Conservation (phyloP, 2,888 invertebrate species). For the Mythimna loreyi region DNA sequence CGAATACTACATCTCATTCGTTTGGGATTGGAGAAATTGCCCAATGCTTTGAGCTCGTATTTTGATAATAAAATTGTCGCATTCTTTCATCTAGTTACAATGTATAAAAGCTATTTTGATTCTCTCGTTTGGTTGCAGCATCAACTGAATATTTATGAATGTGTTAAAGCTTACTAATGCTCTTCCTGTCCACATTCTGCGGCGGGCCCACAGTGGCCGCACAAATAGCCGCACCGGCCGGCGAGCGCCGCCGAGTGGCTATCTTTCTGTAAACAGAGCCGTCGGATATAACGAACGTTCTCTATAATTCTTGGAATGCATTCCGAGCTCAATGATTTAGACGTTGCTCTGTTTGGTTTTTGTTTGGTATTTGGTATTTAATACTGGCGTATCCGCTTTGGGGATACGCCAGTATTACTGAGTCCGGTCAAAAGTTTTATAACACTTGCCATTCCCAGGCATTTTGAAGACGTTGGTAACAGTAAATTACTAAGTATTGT, state of each 20-base stretch:
- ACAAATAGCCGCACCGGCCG: background rate
- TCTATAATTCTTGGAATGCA: constrained; percentile 47
- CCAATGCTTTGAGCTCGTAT: background rate
- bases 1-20: background rate
- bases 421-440: background rate
- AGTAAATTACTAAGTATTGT: background rate
- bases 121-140: constrained; percentile 3
- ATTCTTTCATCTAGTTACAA: background rate
- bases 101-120: background rate
- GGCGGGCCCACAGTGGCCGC: constrained; percentile 5
- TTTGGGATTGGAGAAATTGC: background rate
- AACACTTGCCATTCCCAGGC: background rate
- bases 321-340: constrained; percentile 55
- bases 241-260: constrained; percentile 5
- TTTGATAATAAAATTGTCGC: background rate
- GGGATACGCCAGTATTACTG: background rate
- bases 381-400: no score
- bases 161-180: constrained; percentile 1
- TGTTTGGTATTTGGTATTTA: constrained; percentile 30
- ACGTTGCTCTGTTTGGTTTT: constrained; percentile 28
- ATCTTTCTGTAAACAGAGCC: constrained; percentile 30
- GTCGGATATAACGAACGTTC: constrained; percentile 20
- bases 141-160: constrained; percentile 9
- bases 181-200: constrained; percentile 18
- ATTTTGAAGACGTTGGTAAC: background rate